phyloP scores from a whole-genome alignment of 2,797 vertebrate species.

The Smutsia temminckii region DNA sequence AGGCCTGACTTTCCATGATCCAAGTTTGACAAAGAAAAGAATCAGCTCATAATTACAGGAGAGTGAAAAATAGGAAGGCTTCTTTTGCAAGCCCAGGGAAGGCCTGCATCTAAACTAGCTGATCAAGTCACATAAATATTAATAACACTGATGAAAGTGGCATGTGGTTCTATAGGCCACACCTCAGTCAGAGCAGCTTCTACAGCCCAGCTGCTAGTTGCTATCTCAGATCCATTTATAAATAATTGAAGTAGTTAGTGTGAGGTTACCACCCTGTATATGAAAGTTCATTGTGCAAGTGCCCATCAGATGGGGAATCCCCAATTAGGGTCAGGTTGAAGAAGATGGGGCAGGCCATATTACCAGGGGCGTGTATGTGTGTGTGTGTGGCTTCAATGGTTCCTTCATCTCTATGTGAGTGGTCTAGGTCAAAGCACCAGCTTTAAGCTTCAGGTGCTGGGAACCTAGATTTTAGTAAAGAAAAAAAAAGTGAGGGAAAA shows the following conservation, averaged over 20 bases:
- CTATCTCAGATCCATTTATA: constrained; percentile 80
- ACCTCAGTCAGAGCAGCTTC: constrained; percentile 74
- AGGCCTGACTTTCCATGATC: constrained; percentile 54
- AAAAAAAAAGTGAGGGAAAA: constrained; percentile 21
- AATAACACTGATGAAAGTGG: constrained; percentile 75
- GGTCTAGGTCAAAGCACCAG: not conserved
- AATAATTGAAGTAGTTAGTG: constrained; percentile 82
- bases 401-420: not conserved
- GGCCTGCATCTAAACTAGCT: constrained; percentile 75
- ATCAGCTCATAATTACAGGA: constrained; percentile 43
- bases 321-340: constrained; percentile 59
- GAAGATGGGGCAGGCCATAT: constrained; percentile 13
- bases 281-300: constrained; percentile 70
- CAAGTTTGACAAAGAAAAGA: constrained; percentile 46
- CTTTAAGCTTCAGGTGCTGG: constrained; percentile 5
- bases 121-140: constrained; percentile 82
- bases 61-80: not conserved
- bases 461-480: constrained; percentile 11
- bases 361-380: not conserved
- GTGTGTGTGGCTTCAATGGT: not conserved
- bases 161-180: constrained; percentile 76
- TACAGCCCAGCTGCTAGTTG: constrained; percentile 77
- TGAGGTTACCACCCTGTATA: constrained; percentile 70
- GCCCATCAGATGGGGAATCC: constrained; percentile 76
- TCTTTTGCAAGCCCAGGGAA: constrained; percentile 28